Evolutionary conservation across 2,113 vertebrate genomes (phyloP).

Genomic region (Stegostoma tigrinum): DNA sequence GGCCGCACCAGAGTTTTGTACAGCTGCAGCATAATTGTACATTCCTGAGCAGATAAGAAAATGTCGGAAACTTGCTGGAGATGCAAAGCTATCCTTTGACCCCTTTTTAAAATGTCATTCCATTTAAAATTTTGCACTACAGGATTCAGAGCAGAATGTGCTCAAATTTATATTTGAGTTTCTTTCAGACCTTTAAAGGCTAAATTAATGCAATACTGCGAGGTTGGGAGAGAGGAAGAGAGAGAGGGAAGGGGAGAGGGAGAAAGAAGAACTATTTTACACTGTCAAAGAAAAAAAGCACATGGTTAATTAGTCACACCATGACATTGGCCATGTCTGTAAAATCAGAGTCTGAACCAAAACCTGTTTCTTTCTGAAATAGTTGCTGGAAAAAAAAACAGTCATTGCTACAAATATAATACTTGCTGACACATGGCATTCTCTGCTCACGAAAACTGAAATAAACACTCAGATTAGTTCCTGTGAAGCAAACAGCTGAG

Average conservation of each 20-base stretch:
- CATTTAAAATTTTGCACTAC: background rate
- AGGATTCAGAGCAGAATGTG: background rate
- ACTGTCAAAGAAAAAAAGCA: too few species aligned
- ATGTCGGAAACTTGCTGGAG: background rate
- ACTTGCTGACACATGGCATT: background rate
- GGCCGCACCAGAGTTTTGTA: too few species aligned
- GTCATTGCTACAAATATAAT: background rate
- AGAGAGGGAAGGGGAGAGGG: background rate
- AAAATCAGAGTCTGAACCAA: background rate
- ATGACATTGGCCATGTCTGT: background rate
- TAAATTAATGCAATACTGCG: background rate
- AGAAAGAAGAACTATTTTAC: background rate
- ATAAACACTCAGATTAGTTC: background rate
- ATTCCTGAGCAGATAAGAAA: too few species aligned
- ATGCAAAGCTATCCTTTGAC: background rate
- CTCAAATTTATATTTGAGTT: background rate
- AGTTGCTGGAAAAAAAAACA: background rate
- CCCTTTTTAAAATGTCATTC: background rate
- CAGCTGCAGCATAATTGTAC: too few species aligned
- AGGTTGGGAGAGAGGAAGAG: background rate
- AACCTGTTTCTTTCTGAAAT: background rate
- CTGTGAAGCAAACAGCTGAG: conserved; percentile 20
- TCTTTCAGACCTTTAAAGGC: background rate
- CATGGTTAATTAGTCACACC: background rate
- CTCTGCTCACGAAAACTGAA: background rate